Percentiles rank a stretch among this genome's conserved stretches.
Evolutionary conservation across 2,113 vertebrate genomes (phyloP).

Genomic region (Eulemur rufifrons): DNA sequence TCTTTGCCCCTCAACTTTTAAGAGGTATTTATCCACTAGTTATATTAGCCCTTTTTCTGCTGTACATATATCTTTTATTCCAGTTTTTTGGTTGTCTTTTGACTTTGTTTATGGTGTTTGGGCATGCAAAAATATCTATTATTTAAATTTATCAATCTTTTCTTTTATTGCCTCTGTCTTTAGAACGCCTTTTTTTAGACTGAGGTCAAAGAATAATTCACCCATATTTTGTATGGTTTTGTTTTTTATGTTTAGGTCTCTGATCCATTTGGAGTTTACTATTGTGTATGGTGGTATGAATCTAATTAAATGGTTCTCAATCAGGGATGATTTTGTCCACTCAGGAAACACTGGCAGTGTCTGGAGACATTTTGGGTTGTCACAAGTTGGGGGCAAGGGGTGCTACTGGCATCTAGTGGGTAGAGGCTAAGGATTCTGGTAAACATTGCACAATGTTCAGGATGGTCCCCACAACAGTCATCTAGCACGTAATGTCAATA

Average conservation of each 20-base stretch:
- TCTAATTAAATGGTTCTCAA: constrained; percentile 27
- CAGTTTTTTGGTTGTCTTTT: not conserved
- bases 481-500: not conserved
- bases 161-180: constrained; percentile 25
- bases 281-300: not conserved
- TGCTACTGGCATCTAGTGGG: not conserved
- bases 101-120: not conserved
- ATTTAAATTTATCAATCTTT: not conserved
- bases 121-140: not conserved
- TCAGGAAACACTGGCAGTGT: not conserved
- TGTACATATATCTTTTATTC: not conserved
- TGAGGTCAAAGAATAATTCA: constrained; percentile 4
- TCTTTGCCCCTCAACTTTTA: not conserved
- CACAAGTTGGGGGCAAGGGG: not conserved
- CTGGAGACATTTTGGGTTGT: not conserved
- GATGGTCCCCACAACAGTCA: not conserved
- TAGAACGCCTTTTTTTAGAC: not conserved
- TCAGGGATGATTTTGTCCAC: not conserved
- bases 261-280: not conserved
- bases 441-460: not conserved
- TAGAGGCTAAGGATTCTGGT: not conserved
- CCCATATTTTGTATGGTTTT: constrained; percentile 11
- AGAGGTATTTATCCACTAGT: not conserved
- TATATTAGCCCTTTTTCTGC: not conserved
- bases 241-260: constrained; percentile 23